These are phyloP conservation scores for Scytalopus superciliaris DNA, from an alignment of 2,113 vertebrate genomes.

Conservation along the genomic window DNA sequence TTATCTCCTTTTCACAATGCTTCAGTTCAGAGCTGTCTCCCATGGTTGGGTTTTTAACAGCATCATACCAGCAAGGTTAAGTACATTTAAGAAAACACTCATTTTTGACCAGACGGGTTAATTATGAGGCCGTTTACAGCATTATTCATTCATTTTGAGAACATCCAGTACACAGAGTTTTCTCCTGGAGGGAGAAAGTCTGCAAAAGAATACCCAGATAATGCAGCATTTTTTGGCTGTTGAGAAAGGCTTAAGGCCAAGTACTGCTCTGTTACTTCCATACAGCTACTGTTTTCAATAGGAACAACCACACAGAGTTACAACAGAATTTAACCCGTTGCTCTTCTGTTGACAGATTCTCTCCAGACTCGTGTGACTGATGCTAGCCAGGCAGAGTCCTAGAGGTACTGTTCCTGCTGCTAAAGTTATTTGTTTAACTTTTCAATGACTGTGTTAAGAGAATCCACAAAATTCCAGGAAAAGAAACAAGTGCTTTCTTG, in stretches of 20 bases:
- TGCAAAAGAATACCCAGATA: background rate
- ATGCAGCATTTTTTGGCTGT: background rate
- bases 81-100: background rate
- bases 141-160: background rate
- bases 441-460: background rate
- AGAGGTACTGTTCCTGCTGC: background rate
- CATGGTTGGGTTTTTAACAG: background rate
- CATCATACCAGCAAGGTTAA: background rate
- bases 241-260: constrained; percentile 23
- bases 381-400: background rate
- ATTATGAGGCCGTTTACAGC: background rate
- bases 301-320: background rate
- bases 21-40: background rate
- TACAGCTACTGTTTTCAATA: constrained; percentile 3
- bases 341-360: background rate
- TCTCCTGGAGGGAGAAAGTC: constrained; percentile 5
- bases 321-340: background rate
- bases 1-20: background rate
- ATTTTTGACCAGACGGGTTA: background rate
- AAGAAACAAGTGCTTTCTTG: background rate
- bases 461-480: background rate
- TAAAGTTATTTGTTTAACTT: background rate
- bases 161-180: background rate
- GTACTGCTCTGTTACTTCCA: background rate
- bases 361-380: background rate